phyloP scores from a whole-genome alignment of 2,888 invertebrate species.

The Drosophila prostipennis region DNA sequence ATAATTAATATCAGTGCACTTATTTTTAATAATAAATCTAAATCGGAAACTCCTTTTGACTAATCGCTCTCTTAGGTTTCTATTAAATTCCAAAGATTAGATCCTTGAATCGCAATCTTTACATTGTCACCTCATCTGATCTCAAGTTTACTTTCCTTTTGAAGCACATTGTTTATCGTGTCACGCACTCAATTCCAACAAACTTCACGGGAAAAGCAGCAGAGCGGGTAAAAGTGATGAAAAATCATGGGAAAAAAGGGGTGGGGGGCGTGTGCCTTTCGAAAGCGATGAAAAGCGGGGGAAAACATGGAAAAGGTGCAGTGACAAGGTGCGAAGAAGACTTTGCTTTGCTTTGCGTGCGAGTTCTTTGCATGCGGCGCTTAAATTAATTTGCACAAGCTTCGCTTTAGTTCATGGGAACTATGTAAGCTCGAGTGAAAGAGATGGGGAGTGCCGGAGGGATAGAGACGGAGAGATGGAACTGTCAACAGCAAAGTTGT shows the following conservation, averaged over 20 bases:
- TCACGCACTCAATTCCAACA: slow-evolving; percentile 17
- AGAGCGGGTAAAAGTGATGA: background rate
- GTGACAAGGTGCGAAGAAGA: slow-evolving; percentile 45
- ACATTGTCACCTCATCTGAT: slow-evolving; percentile 13
- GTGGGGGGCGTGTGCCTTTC: background rate
- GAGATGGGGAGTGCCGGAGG: background rate
- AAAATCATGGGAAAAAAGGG: background rate
- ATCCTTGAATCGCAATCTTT: background rate
- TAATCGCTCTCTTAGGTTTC: background rate
- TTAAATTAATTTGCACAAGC: slow-evolving; percentile 67
- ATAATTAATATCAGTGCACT: too few species aligned
- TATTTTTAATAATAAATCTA: too few species aligned
- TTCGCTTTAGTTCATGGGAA: slow-evolving; percentile 38
- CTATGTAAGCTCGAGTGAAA: slow-evolving; percentile 44
- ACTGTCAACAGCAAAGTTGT: slow-evolving; percentile 46
- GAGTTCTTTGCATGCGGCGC: slow-evolving; percentile 69
- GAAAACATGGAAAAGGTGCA: slow-evolving; percentile 10
- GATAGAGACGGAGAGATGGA: slow-evolving; percentile 8
- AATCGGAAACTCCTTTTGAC: background rate
- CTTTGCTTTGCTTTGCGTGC: slow-evolving; percentile 48
- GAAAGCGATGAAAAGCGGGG: background rate
- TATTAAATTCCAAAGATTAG: background rate
- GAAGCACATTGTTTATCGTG: slow-evolving; percentile 11
- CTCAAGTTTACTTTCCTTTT: slow-evolving; percentile 6
- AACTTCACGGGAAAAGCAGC: background rate